Evolutionary conservation across 2,888 invertebrate species (phyloP), one percentile per base, ranked within the genome.

Genomic region (Rutpela maculata): DNA sequence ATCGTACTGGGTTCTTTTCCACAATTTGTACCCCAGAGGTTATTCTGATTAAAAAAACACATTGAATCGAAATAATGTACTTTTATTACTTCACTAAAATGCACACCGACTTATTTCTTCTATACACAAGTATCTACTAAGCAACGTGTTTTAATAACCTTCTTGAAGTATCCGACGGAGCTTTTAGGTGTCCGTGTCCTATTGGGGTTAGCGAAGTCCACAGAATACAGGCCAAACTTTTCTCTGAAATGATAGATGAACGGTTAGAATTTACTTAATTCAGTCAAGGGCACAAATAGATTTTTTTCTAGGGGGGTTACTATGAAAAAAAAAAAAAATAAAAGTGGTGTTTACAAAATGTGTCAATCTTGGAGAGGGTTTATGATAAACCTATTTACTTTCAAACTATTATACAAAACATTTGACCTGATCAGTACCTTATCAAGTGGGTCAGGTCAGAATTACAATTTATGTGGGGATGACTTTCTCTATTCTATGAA

Each of bases 201-300:
- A 0, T 91, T 89, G 0, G 91, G 90, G 81, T 92, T 92, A 1
- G 89, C 86, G 85, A 93, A 94, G 85, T 95, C 92, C 0, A 95
- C 93, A 83, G 92, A 90, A 82, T 93, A 93, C 0, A 95, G 83
- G 9, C 95, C 95, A 87, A 94, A 95, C 85, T 91, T 92, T 81
- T 91, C 91, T 11, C 93, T 93, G 88, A 72, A 92, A 91, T 71
- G 50, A 55, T 59, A 56, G 10, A n/a, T 18, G 9, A 35, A 38
- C 1, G 38, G 5, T 12, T 17, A 55, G 38, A 15, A 6, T 55
- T 3, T 17, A 55, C 15, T 55, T 55, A 9, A 35, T 35, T 35
- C 7, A 35, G 31, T 35, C 7, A 35, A 35, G 7, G n/a, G n/a
- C 19, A 12, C 17, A 55, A n/a, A 15, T 26, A 26, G n/a, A n/a